Percentiles rank a stretch among this genome's conserved stretches.
phyloP scores from a whole-genome alignment of 1,140 invertebrate genomes.

The Calliopsis andreniformis region DNA sequence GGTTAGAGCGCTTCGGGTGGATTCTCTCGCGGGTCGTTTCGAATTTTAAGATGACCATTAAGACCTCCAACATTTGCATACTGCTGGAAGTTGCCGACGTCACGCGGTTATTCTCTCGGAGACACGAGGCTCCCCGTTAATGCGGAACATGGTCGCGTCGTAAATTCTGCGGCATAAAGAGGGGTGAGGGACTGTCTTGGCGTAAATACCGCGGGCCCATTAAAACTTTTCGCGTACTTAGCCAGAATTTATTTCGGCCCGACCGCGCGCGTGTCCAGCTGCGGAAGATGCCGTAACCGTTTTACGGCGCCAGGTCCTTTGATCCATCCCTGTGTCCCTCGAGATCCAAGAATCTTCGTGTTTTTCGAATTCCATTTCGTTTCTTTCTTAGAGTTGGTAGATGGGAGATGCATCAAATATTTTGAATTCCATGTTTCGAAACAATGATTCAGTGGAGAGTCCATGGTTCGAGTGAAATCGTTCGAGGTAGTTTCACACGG shows the following conservation, averaged over 20 bases:
- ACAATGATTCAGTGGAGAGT: no score
- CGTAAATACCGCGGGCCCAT: slow-evolving; percentile 59
- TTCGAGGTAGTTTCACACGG: no score
- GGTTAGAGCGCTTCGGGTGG: neutral
- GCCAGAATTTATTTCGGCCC: slow-evolving; percentile 65
- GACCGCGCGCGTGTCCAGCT: slow-evolving; percentile 53
- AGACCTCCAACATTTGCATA: slow-evolving; percentile 39
- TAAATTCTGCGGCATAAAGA: slow-evolving; percentile 50
- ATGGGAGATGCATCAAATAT: neutral
- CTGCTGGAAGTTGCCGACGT: neutral
- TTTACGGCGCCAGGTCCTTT: slow-evolving; percentile 24
- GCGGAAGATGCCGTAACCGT: slow-evolving; percentile 30
- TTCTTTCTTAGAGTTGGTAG: neutral
- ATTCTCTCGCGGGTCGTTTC: neutral
- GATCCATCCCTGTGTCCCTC: neutral
- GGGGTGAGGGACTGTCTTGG: neutral
- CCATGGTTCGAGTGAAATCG: no score
- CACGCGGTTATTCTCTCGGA: slow-evolving; percentile 6
- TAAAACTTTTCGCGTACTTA: slow-evolving; percentile 69
- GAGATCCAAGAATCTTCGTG: slow-evolving; percentile 29
- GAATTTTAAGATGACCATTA: slow-evolving; percentile 27
- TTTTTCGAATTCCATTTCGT: neutral
- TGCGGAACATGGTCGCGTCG: slow-evolving; percentile 33
- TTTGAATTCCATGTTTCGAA: no score
- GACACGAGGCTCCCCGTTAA: slow-evolving; percentile 24